A percentile compares a stretch with the other conserved stretches of the same genome.
Conservation (phyloP, 2,888 invertebrate genomes). For the Mesorhabditis sp. region DNA sequence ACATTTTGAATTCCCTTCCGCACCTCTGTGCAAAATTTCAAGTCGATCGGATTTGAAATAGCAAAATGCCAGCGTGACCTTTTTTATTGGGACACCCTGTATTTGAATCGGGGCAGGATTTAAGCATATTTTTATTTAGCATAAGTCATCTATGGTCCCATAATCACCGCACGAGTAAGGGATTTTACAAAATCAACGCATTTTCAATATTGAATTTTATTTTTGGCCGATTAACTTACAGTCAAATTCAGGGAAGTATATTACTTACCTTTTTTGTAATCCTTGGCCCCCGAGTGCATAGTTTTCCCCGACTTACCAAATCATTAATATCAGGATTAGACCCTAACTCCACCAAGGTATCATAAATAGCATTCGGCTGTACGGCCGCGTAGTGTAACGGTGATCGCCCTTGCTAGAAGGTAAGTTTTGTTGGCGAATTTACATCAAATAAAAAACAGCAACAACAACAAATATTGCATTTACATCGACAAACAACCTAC, state of each 20-base stretch:
- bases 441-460: background rate
- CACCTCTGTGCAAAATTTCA: too few relatives aligned
- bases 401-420: constrained; percentile 44
- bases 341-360: constrained; percentile 52
- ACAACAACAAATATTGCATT: too few relatives aligned
- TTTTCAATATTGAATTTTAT: background rate
- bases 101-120: too few relatives aligned
- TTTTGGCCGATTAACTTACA: too few relatives aligned
- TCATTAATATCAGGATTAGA: constrained; percentile 44
- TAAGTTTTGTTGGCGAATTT: background rate
- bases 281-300: too few relatives aligned
- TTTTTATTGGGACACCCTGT: too few relatives aligned
- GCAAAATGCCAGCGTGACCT: too few relatives aligned
- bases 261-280: too few relatives aligned
- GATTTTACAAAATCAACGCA: background rate
- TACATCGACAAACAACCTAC: constrained; percentile 19
- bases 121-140: too few relatives aligned
- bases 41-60: too few relatives aligned
- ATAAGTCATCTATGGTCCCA: background rate
- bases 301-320: constrained; percentile 24
- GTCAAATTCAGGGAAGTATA: too few relatives aligned
- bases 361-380: constrained; percentile 56
- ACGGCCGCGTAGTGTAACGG: constrained; percentile 54
- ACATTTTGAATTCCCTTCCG: too few relatives aligned
- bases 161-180: background rate